Percentiles rank a stretch among this genome's conserved stretches.
Evolutionary conservation across 2,113 vertebrate genomes (phyloP).

Genomic region (Spheniscus mendiculus): DNA sequence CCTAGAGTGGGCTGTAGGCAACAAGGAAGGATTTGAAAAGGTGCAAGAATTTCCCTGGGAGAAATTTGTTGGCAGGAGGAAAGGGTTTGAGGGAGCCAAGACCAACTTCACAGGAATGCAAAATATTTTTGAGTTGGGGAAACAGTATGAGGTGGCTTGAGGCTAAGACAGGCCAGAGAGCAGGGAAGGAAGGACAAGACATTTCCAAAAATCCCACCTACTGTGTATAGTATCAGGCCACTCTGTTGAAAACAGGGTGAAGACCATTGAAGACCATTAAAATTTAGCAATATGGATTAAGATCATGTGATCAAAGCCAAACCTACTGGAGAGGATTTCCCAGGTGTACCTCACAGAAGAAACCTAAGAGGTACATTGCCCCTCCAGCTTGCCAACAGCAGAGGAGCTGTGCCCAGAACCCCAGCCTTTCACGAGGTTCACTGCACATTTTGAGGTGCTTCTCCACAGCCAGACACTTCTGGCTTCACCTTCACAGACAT

Average conservation of each 20-base stretch:
- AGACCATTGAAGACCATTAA: not conserved
- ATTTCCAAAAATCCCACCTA: not conserved
- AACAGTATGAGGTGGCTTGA: not conserved
- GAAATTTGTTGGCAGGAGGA: accelerated
- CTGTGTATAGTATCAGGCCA: not conserved
- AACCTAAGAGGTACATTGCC: not conserved
- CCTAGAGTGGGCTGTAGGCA: not conserved
- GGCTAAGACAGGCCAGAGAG: not conserved
- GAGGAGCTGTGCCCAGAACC: not conserved
- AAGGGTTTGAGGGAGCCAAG: not conserved
- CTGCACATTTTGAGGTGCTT: not conserved
- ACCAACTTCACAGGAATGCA: not conserved
- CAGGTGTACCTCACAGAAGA: not conserved
- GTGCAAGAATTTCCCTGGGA: not conserved
- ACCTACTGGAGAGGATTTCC: not conserved
- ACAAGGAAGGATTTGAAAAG: not conserved
- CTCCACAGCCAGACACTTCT: not conserved
- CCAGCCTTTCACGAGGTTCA: not conserved
- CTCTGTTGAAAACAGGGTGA: not conserved
- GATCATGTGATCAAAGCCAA: not conserved
- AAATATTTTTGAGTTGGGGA: not conserved
- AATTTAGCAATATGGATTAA: not conserved
- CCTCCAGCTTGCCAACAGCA: not conserved
- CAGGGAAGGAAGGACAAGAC: not conserved
- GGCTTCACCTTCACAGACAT: not conserved